These are phyloP conservation scores for Rhegmatorhina hoffmannsi DNA, from an alignment of 2,113 vertebrate genomes.

Conservation along the genomic window DNA sequence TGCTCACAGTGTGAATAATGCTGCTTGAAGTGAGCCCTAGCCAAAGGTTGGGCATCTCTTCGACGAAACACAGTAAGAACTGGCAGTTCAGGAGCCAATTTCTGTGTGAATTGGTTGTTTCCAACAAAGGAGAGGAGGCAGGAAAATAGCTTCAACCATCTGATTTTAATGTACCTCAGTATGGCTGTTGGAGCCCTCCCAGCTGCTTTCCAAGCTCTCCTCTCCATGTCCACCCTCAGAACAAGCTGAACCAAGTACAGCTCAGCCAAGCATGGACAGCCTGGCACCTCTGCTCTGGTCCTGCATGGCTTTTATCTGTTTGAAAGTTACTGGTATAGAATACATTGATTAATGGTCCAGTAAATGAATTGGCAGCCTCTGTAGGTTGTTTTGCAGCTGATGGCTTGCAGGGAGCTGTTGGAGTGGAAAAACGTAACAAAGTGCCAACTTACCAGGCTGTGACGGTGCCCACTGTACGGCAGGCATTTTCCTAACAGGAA, in stretches of 20 bases:
- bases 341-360: slow-evolving; percentile 12
- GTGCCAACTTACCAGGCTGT: slow-evolving; percentile 4
- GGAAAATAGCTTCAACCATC: background rate
- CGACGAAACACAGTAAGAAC: background rate
- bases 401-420: background rate
- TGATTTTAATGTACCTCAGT: background rate
- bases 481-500: background rate
- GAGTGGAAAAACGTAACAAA: background rate
- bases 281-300: background rate
- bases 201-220: background rate
- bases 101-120: background rate
- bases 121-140: background rate
- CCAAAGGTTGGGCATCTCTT: background rate
- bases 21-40: background rate
- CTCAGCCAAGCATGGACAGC: background rate
- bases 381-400: background rate
- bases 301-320: background rate
- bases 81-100: background rate
- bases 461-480: accelerated
- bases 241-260: background rate
- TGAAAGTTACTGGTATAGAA: background rate
- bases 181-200: background rate
- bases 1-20: background rate
- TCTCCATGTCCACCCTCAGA: background rate
- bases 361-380: slow-evolving; percentile 33